Evolutionary conservation across 2,888 invertebrate genomes (phyloP), one percentile per base, ranked within the genome.

Genomic region (Plebejus anna): DNA sequence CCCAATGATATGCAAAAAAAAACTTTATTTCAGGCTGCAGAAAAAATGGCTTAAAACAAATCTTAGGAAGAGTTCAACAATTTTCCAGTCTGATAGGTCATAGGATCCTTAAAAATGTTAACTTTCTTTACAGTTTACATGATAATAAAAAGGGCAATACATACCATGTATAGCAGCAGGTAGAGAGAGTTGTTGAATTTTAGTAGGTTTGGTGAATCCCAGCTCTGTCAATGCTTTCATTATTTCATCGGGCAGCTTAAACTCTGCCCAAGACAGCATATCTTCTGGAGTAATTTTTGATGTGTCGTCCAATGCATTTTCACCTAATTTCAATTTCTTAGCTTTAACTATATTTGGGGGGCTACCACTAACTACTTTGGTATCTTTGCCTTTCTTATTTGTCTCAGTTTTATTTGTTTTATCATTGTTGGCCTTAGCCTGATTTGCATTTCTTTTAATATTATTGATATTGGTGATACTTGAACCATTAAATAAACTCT

Each of bases 111-210:
- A 32, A 32, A 32, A 32, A 32, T 32, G 32, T 32, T 2, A 32
- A 32, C 32, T 32, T 32, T 32, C 22, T 22, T 22, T 22, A 22
- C 22, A 22, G 0, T 38, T 38, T 38, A 38, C 38, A 38, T 38
- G 38, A 38, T 38, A 38, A 0, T 38, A 38, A 38, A 38, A 38
- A 38, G 5, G 0, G 16, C 59, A 78, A 13, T 28, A 80, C 76
- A 79, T 87, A 95, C 98, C 99, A 85, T 97, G 95, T 82, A 98
- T 96, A 57, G 98, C 98, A 73, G 97, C 95, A 0, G 98, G 97
- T 70, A 98, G 90, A 0, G 97, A 96, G 78, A 97, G 85, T 32
- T 95, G 93, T 88, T 99, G 99, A 84, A 99, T 99, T 82, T 96
- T 95, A 0, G 99, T 99, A 0, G 99, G 99, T 36, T 95, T 92